A percentile compares a stretch with the other conserved stretches of the same genome.
phyloP scores from a whole-genome alignment of 2,797 vertebrate species.

The Enteromius radiatus region DNA sequence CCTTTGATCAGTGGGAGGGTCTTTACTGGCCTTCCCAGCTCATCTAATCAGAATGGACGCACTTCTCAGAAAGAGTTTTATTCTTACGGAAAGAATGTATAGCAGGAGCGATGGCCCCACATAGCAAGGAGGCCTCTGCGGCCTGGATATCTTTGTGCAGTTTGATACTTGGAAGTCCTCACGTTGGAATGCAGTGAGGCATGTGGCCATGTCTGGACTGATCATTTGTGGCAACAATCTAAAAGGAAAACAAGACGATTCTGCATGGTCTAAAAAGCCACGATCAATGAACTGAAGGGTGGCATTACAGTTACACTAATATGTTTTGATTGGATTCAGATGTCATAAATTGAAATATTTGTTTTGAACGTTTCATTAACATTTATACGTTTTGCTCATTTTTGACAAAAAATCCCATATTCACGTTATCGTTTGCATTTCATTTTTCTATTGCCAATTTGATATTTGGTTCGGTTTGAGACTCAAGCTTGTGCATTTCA shows the following conservation, averaged over 20 bases:
- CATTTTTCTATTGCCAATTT: slow-evolving; percentile 15
- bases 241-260: slow-evolving; percentile 41
- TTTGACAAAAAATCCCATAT: not conserved
- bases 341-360: slow-evolving; percentile 16
- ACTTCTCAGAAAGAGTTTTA: slow-evolving; percentile 72
- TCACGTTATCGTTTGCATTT: not conserved
- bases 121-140: slow-evolving; percentile 30
- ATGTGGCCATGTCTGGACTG: slow-evolving; percentile 27
- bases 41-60: slow-evolving; percentile 66
- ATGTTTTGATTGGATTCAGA: slow-evolving; percentile 9
- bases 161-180: slow-evolving; percentile 35
- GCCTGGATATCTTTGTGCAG: slow-evolving; percentile 22
- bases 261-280: slow-evolving; percentile 20
- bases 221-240: slow-evolving; percentile 29
- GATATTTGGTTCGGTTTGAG: slow-evolving; percentile 9
- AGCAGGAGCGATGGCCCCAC: not conserved
- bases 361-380: not conserved
- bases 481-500: slow-evolving; percentile 52
- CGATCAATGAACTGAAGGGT: slow-evolving; percentile 2
- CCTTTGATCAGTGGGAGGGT: slow-evolving; percentile 72
- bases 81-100: slow-evolving; percentile 42
- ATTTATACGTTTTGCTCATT: not conserved
- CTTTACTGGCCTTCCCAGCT: slow-evolving; percentile 62
- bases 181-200: slow-evolving; percentile 36
- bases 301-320: not conserved